These are phyloP conservation scores for Macaca nemestrina DNA, from an alignment of 2,113 vertebrate genomes.

Conservation along the genomic window DNA sequence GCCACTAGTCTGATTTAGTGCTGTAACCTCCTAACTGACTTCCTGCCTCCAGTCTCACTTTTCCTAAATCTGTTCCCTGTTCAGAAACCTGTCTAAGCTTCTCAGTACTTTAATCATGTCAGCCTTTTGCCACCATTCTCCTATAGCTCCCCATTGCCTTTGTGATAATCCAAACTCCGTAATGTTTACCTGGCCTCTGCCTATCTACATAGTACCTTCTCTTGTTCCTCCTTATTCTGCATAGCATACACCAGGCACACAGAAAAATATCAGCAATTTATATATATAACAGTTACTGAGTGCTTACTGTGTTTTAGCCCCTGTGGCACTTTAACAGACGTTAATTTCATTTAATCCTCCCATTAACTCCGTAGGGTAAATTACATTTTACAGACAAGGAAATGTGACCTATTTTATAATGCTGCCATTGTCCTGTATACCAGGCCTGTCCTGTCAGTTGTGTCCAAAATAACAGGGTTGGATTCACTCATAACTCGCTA, in stretches of 20 bases:
- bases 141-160: not conserved
- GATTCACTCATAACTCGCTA: not conserved
- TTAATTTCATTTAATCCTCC: not conserved
- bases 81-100: not conserved
- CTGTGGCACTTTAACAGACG: not conserved
- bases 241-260: not conserved
- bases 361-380: not conserved
- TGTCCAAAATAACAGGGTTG: not conserved
- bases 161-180: not conserved
- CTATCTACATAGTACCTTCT: rapidly evolving
- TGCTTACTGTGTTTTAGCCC: not conserved
- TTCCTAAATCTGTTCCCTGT: not conserved
- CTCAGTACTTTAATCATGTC: not conserved
- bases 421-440: not conserved
- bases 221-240: not conserved
- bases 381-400: conserved; percentile 15
- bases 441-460: not conserved
- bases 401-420: not conserved
- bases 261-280: not conserved
- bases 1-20: not conserved
- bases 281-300: not conserved
- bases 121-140: not conserved
- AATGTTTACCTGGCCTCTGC: not conserved
- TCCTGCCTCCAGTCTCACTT: not conserved
- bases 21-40: not conserved